Conservation (phyloP, 2,797 vertebrate species). For the Centropyge bicolor region DNA sequence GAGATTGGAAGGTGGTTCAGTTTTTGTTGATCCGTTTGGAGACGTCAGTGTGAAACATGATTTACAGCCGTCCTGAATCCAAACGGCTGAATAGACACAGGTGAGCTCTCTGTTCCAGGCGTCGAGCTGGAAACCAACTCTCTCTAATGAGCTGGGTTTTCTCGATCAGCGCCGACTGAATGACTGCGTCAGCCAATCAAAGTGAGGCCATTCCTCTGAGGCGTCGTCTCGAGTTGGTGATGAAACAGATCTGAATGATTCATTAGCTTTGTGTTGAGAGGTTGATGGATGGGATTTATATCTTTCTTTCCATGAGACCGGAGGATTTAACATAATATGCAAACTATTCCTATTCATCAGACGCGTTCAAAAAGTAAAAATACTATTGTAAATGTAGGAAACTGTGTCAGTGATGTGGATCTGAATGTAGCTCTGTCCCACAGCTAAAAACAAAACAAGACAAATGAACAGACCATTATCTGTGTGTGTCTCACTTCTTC, state of each 20-base stretch:
- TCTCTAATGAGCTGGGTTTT: conserved; percentile 14
- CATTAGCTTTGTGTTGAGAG: conserved; percentile 32
- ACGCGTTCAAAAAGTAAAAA: conserved; percentile 24
- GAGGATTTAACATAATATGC: conserved; percentile 42
- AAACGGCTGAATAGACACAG: not conserved
- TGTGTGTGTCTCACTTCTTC: too few relatives aligned
- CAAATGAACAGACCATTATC: too few relatives aligned
- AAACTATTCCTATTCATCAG: conserved; percentile 30
- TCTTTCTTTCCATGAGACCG: conserved; percentile 12
- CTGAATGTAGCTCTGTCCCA: not conserved
- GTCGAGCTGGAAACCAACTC: not conserved
- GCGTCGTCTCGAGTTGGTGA: not conserved
- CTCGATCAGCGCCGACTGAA: conserved; percentile 4
- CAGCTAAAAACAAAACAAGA: too few relatives aligned
- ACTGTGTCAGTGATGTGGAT: not conserved
- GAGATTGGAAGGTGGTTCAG: not conserved
- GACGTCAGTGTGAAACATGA: not conserved
- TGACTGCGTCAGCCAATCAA: conserved; percentile 16
- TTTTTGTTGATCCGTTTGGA: not conserved
- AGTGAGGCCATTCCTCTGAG: conserved; percentile 24
- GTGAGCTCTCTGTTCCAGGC: not conserved
- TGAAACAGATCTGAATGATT: conserved; percentile 13
- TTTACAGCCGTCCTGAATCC: not conserved
- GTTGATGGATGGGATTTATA: conserved; percentile 28
- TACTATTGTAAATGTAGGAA: not conserved